Evolutionary conservation across 37 sponge, comb jelly and placozoan genomes (phyloP).

Genomic region (Spongia lamella): DNA sequence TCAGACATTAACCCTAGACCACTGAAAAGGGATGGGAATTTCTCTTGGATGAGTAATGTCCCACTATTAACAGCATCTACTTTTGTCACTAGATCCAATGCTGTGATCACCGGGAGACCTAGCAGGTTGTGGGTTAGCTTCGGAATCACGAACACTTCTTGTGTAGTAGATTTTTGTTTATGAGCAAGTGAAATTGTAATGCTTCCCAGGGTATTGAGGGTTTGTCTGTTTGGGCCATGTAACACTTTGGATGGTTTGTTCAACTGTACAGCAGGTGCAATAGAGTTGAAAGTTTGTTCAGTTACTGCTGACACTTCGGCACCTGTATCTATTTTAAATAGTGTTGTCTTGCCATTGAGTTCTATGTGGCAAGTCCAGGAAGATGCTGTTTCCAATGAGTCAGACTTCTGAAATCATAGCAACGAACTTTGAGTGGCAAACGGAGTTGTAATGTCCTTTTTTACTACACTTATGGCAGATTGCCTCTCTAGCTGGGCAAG

Average conservation of each 20-base stretch:
- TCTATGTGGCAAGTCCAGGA: neutral
- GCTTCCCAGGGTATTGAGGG: neutral
- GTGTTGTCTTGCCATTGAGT: neutral
- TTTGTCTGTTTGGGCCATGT: constrained; percentile 1
- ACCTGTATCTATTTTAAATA: constrained; percentile 44
- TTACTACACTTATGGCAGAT: no score
- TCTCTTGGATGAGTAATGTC: constrained; percentile 5
- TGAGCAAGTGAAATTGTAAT: neutral
- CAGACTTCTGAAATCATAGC: no score
- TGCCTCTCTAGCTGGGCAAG: no score
- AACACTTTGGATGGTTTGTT: constrained; percentile 5
- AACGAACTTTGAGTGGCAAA: no score
- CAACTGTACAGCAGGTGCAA: no score
- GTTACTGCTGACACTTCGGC: constrained; percentile 35
- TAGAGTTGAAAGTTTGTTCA: neutral
- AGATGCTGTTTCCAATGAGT: no score
- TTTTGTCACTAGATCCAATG: constrained; percentile 5
- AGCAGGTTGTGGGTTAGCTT: constrained; percentile 4
- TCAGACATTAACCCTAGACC: neutral
- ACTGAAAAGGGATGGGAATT: constrained; percentile 1
- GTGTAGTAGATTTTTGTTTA: neutral
- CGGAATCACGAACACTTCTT: neutral
- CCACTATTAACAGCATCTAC: neutral
- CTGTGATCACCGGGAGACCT: constrained; percentile 3
- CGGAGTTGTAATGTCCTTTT: no score